Percentiles rank a stretch among this genome's conserved stretches.
phyloP scores from a whole-genome alignment of 2,113 vertebrate species.

The Alouatta palliata region DNA sequence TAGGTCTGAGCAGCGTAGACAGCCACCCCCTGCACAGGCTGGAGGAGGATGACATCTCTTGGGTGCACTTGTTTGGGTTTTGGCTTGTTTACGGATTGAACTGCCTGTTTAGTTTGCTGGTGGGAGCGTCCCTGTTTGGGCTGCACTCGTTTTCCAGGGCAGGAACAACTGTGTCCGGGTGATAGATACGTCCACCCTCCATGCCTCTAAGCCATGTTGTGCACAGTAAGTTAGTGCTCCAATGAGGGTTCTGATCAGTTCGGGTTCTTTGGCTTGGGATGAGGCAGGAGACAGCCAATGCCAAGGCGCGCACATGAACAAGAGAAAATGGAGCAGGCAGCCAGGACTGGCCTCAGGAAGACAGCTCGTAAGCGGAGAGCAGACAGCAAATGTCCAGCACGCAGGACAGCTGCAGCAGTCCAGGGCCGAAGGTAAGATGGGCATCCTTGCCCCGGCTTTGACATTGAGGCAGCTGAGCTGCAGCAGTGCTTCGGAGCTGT shows the following conservation, averaged over 20 bases:
- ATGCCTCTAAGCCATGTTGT: not conserved
- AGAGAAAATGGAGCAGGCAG: not conserved
- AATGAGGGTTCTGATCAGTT: not conserved
- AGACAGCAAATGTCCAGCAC: slow-evolving; percentile 53
- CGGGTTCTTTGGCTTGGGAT: slow-evolving; percentile 20
- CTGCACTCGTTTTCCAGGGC: not conserved
- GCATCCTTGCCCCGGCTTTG: not conserved
- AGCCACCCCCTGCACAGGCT: not conserved
- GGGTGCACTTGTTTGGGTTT: not conserved
- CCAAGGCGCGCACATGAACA: accelerated
- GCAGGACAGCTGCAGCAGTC: slow-evolving; percentile 61
- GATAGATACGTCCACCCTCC: not conserved
- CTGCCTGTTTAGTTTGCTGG: not conserved
- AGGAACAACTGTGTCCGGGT: slow-evolving; percentile 20
- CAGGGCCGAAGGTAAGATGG: slow-evolving; percentile 45
- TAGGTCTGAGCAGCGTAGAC: accelerated
- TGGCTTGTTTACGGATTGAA: not conserved
- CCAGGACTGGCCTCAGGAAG: slow-evolving; percentile 51
- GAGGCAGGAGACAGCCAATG: not conserved
- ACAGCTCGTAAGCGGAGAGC: not conserved
- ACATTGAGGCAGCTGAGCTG: slow-evolving; percentile 35
- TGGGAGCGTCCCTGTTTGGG: not conserved
- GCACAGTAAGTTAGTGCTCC: not conserved
- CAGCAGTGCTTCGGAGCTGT: slow-evolving; percentile 6
- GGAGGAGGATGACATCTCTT: not conserved